Evolutionary conservation across 2,888 invertebrate genomes (phyloP), one percentile per base, ranked within the genome.

Genomic region (Atherix ibis): DNA sequence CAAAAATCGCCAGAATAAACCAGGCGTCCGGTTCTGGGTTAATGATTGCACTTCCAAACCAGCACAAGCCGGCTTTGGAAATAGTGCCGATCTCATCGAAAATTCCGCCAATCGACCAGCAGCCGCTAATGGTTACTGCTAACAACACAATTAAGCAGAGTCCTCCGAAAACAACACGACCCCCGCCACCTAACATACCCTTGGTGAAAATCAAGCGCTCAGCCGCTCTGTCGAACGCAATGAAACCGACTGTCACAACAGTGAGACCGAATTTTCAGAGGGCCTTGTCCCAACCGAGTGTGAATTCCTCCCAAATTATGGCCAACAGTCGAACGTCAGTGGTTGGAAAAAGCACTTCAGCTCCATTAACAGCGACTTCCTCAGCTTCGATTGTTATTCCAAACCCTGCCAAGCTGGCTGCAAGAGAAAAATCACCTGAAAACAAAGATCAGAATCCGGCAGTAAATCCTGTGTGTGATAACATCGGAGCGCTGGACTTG

Each of bases 101-200:
- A 27, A 45, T 43, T 27, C 46, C 49, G 4, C 31, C 44, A n/a
- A 34, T 40, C 17, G 43, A 45, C 27, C 41, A 42, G 24, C 41
- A 43, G 33, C 31, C 33, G 3, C 5, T 38, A 4, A 18, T 36
- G 4, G 17, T 42, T n/a, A 42, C 37, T 4, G 40, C 37, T 19
- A 40, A 40, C 16, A 40, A 39, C 15, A 32, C 44, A 8, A 35
- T 34, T 3, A 47, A 46, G 30, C 40, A 40, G 6, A 51, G 40
- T 14, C 37, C 46, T 27, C 47, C 49, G 5, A 64, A 64, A 46
- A 44, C 45, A 5, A 44, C 46, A 5, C 48, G 67, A 35, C 63
- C 68, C 3, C 64, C 65, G 37, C 69, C 69, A 15, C 64, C 68
- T 5, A 68, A 68, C 3, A 65, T 67, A 25, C 66, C 68, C 2